Base-by-base conservation (phyloP, 2,113 vertebrate species). In the Psilopogon haemacephalus region DNA sequence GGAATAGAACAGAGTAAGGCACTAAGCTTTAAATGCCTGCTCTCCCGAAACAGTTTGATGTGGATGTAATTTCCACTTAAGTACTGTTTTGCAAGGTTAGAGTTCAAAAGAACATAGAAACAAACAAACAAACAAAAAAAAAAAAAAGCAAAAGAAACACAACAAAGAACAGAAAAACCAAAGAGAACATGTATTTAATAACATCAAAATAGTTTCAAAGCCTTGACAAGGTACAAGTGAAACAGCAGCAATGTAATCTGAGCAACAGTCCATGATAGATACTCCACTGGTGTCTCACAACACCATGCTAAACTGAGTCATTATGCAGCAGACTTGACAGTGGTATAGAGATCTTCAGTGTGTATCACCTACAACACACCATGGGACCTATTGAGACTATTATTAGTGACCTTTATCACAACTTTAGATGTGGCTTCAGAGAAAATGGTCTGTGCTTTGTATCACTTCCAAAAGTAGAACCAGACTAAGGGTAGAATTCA, bases 271-370 rank as follows among this genome's bases (percentile, higher is more conserved):
- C 15, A 33, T 14, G 52, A 32, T 59, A 63, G 24, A 32, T 55
- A 68, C 42, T 50, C 30, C 12, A 46, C 7, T 8, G 14, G 12
- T 28, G 16, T 4, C 33, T 28, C 27, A 32, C 3, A 71, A 37
- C 32, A 64, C 12, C n/a, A 3, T 4, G 20, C 35, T 63, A 35
- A n/a, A 70, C 2, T 11, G 81, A 44, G 9, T 42, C 40, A 12
- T 11, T 33, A 2, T 0, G 20, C 37, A 44, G 3, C 8, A 4
- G 52, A 46, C 23, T 2, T 23, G 35, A 65, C 11, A 80, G 50
- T 2, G 27, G 35, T 14, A 60, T 0, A 27, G 35, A 71, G 21
- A 42, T 16, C 32, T 56, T 15, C 0, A 0, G 38, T 67, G 46
- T 16, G 32, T 32, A 40, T 23, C 13, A 37, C 42, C 44, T 24